These are phyloP conservation scores for Dermatemys mawii DNA, from an alignment of 2,113 vertebrate species.

Conservation along the genomic window DNA sequence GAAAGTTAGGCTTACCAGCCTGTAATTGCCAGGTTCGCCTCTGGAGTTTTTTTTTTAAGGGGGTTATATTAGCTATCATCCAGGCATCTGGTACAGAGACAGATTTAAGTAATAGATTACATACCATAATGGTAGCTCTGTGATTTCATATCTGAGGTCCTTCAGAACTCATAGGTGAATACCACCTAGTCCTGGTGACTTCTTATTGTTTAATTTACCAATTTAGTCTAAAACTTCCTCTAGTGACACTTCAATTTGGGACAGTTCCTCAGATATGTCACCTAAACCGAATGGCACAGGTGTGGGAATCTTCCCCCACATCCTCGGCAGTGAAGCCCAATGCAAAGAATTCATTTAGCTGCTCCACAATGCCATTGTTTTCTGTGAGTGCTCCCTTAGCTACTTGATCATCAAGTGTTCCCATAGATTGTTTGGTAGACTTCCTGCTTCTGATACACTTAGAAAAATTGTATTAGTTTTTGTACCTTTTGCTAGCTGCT, in stretches of 20 bases:
- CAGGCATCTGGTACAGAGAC: neutral
- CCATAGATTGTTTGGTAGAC: neutral
- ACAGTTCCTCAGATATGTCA: neutral
- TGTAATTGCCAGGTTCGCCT: neutral
- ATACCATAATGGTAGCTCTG: neutral
- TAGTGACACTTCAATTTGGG: neutral
- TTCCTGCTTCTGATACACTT: neutral
- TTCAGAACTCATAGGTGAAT: neutral
- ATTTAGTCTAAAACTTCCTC: neutral
- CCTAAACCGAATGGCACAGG: neutral
- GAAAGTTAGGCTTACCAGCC: too few relatives aligned
- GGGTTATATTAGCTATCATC: neutral
- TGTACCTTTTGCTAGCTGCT: neutral
- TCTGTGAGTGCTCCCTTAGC: neutral
- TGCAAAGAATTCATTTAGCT: neutral
- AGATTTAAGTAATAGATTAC: neutral
- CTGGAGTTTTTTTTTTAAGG: neutral
- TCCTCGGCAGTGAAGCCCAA: neutral
- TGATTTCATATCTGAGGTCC: neutral
- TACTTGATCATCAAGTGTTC: neutral
- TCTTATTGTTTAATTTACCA: neutral
- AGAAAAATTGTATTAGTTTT: neutral
- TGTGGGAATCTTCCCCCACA: neutral
- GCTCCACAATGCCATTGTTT: neutral
- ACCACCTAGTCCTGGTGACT: neutral